Base-by-base conservation (phyloP, 2,113 vertebrate species). In the Nanorana parkeri region DNA sequence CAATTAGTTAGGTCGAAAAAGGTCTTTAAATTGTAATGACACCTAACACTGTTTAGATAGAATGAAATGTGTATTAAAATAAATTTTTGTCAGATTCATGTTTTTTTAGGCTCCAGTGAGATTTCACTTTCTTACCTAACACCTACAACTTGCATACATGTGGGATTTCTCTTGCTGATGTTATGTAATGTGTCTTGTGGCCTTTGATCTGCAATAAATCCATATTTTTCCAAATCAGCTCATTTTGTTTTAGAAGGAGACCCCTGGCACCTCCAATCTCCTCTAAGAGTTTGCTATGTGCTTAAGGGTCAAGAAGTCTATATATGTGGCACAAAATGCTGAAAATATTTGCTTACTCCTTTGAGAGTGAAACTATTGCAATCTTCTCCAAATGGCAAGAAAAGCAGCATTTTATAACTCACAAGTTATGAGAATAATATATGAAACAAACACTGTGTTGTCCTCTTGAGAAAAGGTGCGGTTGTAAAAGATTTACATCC, bases 401-500 rank as follows among this genome's bases (percentile, higher is more conserved):
- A 74, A 63, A 77, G 24, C 56, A 60, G 65, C 36, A 52, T 26
- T 63, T 24, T 64, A 51, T 36, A 77, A 64, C 32, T 23, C 24
- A 77, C 23, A 55, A 64, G 32, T 64, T 47, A 26, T 64, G 60
- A 63, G 36, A 41, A 76, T 52, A 77, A 61, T 3, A 58, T 29
- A 75, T 23, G 56, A 75, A 60, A 75, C 36, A 56, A 77, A 77
- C 32, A 51, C 3, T 77, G 8, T 4, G 52, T 77, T 77, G 47
- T 77, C 63, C 58, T 77, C 74, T 41, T 41, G 11, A 75, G 55
- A 75, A 58, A 77, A n/a, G 23, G 47, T 52, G 74, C 74, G 24
- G 74, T 24, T 51, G 74, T 26, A 17, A 64, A 51, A 77, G 52
- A 74, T 11, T 41, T 20, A 65, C n/a, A 64, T 64, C 16, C 19